Evolutionary conservation across 2,113 vertebrate genomes (phyloP), one percentile per base, ranked within the genome.

Genomic region (Poeciliopsis prolifica): DNA sequence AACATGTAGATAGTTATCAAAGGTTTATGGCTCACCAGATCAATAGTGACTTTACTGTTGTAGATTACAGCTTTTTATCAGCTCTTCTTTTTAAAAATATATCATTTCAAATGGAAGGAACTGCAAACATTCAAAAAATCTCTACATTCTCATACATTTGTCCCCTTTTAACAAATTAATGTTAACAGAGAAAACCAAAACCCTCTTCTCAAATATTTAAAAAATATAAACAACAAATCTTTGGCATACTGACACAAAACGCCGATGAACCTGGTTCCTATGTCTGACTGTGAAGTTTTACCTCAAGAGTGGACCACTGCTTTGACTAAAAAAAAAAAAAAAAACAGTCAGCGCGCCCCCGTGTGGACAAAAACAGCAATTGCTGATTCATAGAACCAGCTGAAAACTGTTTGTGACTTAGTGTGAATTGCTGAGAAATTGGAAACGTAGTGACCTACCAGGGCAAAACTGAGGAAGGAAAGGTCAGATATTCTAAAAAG

Each of bases 171-270:
- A 58, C 4, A 61, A 76, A 83, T 80, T 62, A 84, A 82, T 84
- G 80, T 30, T 60, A 88, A 80, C 42, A 28, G 6, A 37, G 26
- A 62, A 82, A 66, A 67, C 64, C 72, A 74, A 79, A 68, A 74
- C 72, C 51, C 22, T 58, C 24, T n/a, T 58, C 8, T 58, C 24
- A 58, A 58, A 58, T n/a, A 10, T 10, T 58, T 0, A 74, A 72
- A 77, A 74, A 68, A 80, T 14, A 66, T 62, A 12, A n/a, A 61
- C 54, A 35, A 71, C 26, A 82, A 79, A 81, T 88, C 77, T 90
- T 91, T 92, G 88, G 89, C 77, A 84, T 81, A 11, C 29, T 81
- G 65, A 22, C 67, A 82, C 24, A 77, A 78, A 80, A 73, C 17
- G 11, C 79, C 78, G 54, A 72, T 76, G 77, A 68, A 75, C 64